Base-by-base conservation (phyloP, 2,888 invertebrate genomes). In the Chrysotoxum bicinctum region DNA sequence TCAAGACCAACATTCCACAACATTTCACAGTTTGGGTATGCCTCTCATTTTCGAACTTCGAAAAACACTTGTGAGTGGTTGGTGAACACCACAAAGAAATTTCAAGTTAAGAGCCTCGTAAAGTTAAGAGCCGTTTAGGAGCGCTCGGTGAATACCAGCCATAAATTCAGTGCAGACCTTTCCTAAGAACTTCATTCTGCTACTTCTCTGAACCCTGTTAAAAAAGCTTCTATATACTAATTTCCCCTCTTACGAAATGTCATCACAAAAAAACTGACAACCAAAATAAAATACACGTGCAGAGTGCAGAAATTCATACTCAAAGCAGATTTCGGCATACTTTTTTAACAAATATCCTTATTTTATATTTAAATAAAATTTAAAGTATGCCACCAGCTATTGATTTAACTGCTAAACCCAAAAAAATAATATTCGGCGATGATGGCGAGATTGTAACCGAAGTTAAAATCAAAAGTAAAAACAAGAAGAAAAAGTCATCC, bases 361-460 rank as follows among this genome's bases (percentile, higher is more conserved):
- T 9, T 43, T 48, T 56, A 52, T 45, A 21, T 14, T 62, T n/a
- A 26, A 54, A 70, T 54, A 0, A 16, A 72, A 21, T 10, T 30
- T 10, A 35, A 21, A 14, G 30, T 1, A 86, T 86, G 86, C 74
- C 86, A 6, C 77, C 77, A 45, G 73, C 79, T 37, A 43, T 84
- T 30, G 75, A 82, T 70, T 45, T 85, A 16, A 73, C 77, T n/a
- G 64, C 75, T 14, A 87, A 87, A 37, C 84, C 86, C 1, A 91
- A 91, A 40, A 91, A 91, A 87, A 90, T 91, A n/a, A 70, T 90
- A 0, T 91, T 91, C 45, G 88, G 89, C 50, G 91, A 91, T 23
- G 88, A 88, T 40, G 84, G 70, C 35, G 77, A 78, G 23, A 14
- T 90, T 87, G n/a, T 90, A 87, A 64, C 84, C 79, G 58, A 89